A percentile compares a stretch with the other conserved stretches of the same genome.
Evolutionary conservation across 1,140 invertebrate genomes (phyloP).

Genomic region (Drosophila setifemur): DNA sequence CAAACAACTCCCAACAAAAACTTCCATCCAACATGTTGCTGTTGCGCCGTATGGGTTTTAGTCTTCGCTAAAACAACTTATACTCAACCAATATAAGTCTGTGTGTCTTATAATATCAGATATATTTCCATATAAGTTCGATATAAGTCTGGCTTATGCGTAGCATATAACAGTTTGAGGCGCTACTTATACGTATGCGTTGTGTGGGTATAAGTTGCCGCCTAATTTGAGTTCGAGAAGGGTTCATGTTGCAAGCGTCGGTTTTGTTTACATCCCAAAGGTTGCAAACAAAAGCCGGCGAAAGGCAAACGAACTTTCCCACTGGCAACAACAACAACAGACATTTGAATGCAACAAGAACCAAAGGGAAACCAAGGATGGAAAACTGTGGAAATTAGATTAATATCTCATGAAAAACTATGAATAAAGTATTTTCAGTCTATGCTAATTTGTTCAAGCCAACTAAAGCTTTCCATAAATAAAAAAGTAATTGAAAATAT

Average conservation of each 20-base stretch:
- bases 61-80: conserved; percentile 33
- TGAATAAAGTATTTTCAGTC: too few species aligned
- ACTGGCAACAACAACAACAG: not conserved
- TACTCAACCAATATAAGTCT: conserved; percentile 6
- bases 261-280: conserved; percentile 36
- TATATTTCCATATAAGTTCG: not conserved
- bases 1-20: conserved; percentile 1
- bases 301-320: conserved; percentile 29
- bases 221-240: not conserved
- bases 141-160: conserved; percentile 8
- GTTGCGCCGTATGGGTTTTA: conserved; percentile 8
- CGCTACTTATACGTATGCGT: conserved; percentile 4
- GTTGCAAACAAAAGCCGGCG: conserved; percentile 29
- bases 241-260: conserved; percentile 9
- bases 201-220: not conserved
- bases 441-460: too few species aligned
- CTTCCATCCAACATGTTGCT: conserved; percentile 5
- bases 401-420: not conserved
- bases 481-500: not conserved
- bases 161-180: conserved; percentile 55
- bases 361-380: not conserved
- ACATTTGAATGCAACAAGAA: not conserved
- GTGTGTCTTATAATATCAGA: not conserved
- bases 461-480: too few species aligned
- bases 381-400: not conserved